These are phyloP conservation scores for Coboldia fuscipes DNA, from an alignment of 1,140 invertebrate genomes.

Conservation along the genomic window DNA sequence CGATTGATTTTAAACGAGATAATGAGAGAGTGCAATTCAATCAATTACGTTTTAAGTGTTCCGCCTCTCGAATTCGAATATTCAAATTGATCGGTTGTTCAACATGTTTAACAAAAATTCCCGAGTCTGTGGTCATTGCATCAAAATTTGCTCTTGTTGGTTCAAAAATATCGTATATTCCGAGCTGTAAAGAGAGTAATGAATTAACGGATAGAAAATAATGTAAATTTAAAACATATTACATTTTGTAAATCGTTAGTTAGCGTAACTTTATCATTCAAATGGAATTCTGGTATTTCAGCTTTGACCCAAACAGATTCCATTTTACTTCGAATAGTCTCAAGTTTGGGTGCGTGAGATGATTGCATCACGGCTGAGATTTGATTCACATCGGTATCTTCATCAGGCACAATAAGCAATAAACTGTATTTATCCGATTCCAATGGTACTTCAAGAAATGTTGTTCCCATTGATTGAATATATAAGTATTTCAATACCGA, in stretches of 20 bases:
- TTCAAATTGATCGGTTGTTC: constrained; percentile 62
- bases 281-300: constrained; percentile 51
- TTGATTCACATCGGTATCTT: constrained; percentile 20
- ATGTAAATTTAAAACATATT: too few relatives aligned
- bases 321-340: constrained; percentile 38
- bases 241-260: constrained; percentile 58
- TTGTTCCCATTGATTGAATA: constrained; percentile 41
- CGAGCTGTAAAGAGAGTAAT: constrained; percentile 39
- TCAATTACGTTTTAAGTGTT: constrained; percentile 28
- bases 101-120: constrained; percentile 55
- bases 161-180: constrained; percentile 53
- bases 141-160: constrained; percentile 49
- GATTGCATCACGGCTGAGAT: constrained; percentile 17
- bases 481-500: constrained; percentile 52
- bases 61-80: constrained; percentile 40
- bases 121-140: constrained; percentile 46
- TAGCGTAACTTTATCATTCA: constrained; percentile 51
- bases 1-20: neutral
- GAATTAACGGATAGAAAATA: constrained; percentile 5
- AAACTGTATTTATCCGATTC: constrained; percentile 42
- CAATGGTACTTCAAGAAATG: constrained; percentile 48
- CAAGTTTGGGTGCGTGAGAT: constrained; percentile 30
- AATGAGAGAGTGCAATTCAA: constrained; percentile 4
- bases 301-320: constrained; percentile 44
- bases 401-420: constrained; percentile 31